phyloP scores from a whole-genome alignment of 2,113 vertebrate species.

The Protobothrops mucrosquamatus region DNA sequence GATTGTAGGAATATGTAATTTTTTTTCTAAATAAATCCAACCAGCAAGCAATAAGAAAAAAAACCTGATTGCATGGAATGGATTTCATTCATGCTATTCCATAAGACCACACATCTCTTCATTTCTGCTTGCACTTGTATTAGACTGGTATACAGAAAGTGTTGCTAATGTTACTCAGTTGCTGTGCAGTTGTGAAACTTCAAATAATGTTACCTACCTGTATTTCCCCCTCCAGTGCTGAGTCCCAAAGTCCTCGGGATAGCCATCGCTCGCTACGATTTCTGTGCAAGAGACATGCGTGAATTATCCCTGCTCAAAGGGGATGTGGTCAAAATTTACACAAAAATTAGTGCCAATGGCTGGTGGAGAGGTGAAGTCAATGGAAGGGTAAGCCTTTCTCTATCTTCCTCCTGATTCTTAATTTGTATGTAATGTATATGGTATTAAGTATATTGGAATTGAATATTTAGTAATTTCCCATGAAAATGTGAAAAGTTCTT shows the following conservation, averaged over 20 bases:
- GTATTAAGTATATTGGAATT: neutral
- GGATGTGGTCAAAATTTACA: constrained; percentile 95
- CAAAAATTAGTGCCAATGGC: constrained; percentile 90
- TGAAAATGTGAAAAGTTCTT: neutral
- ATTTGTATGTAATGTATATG: neutral
- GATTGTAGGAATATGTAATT: neutral
- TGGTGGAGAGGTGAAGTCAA: constrained; percentile 98
- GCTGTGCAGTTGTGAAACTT: neutral
- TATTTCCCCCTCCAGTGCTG: constrained; percentile 74
- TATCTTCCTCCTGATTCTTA: neutral
- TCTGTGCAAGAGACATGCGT: constrained; percentile 91
- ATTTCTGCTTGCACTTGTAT: constrained; percentile 16
- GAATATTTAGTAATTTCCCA: neutral
- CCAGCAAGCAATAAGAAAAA: neutral
- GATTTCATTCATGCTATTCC: constrained; percentile 7
- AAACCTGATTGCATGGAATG: neutral
- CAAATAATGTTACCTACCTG: accelerated
- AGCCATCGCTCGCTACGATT: constrained; percentile 94
- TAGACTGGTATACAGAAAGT: neutral
- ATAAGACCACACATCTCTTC: constrained; percentile 19
- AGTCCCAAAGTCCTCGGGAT: constrained; percentile 91
- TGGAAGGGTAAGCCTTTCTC: constrained; percentile 78
- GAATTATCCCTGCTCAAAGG: constrained; percentile 92
- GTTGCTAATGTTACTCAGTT: neutral
- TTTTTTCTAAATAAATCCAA: neutral